phyloP scores from a whole-genome alignment of 2,797 vertebrate genomes.

The Paramormyrops hopkinsi region DNA sequence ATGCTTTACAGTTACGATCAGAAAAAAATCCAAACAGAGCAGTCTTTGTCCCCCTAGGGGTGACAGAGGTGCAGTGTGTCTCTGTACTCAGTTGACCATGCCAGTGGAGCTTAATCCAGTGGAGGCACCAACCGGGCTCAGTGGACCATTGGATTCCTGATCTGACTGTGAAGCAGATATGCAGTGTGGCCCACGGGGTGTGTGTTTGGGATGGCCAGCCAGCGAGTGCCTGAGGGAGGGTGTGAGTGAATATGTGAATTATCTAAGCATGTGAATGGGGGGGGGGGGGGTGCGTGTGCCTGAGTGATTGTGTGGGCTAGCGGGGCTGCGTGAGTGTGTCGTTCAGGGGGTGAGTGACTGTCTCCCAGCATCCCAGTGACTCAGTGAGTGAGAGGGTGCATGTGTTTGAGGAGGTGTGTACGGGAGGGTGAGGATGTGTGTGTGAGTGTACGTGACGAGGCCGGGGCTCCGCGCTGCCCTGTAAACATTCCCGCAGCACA shows the following conservation, averaged over 20 bases:
- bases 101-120: not conserved
- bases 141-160: conserved; percentile 5
- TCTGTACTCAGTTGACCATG: not conserved
- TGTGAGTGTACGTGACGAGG: conserved; percentile 39
- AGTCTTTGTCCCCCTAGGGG: not conserved
- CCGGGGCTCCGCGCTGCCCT: not conserved
- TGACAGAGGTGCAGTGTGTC: conserved; percentile 6
- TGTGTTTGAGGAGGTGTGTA: not conserved
- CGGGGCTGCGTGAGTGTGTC: not conserved
- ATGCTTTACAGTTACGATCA: not conserved
- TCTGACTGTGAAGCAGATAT: conserved; percentile 5
- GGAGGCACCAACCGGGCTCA: not conserved
- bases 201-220: not conserved
- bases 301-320: conserved; percentile 1
- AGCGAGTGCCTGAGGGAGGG: not conserved
- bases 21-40: not conserved
- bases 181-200: conserved; percentile 7
- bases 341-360: not conserved
- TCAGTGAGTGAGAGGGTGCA: not conserved
- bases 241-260: conserved; percentile 23
- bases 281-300: not conserved
- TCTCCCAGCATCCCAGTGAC: not conserved
- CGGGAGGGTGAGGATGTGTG: not conserved
- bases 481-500: conserved; percentile 1
- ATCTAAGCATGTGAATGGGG: not conserved